phyloP scores from a whole-genome alignment of 2,888 invertebrate species.

The Helleia helle region DNA sequence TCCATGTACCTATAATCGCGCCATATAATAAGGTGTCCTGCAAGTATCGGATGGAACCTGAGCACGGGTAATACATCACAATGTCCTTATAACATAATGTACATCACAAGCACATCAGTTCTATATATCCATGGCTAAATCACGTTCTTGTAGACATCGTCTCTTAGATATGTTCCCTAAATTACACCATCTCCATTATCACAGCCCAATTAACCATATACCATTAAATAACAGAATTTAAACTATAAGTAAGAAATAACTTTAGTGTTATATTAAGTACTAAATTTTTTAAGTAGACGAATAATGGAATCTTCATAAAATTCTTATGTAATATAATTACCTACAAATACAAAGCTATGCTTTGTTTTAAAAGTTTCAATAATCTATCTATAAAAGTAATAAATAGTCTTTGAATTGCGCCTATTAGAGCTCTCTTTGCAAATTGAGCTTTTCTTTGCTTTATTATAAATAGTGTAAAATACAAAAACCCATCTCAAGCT shows the following conservation, averaged over 20 bases:
- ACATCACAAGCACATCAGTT: background rate
- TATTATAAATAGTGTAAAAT: constrained; percentile 8
- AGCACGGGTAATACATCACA: no score
- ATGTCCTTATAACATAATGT: no score
- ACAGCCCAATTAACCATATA: constrained; percentile 61
- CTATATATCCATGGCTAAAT: background rate
- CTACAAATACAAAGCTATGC: constrained; percentile 20
- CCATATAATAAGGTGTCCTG: no score
- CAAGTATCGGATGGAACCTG: no score
- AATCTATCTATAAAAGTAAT: constrained; percentile 18
- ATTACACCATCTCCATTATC: constrained; percentile 54
- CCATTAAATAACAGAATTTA: constrained; percentile 53
- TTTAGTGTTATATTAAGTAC: constrained; percentile 42
- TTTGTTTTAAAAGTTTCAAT: constrained; percentile 21
- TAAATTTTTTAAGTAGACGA: constrained; percentile 25
- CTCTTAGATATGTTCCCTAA: constrained; percentile 44
- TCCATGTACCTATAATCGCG: no score
- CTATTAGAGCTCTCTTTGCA: constrained; percentile 1
- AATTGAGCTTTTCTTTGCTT: constrained; percentile 9
- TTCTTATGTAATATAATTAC: constrained; percentile 12
- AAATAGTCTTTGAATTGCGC: constrained; percentile 14
- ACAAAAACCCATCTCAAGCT: constrained; percentile 8
- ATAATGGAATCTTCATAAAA: constrained; percentile 27
- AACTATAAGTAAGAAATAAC: constrained; percentile 39
- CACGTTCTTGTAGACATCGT: constrained; percentile 20